Percentiles rank a stretch among this genome's conserved stretches.
Conservation (phyloP, 2,888 invertebrate genomes). For the Myopa tessellatipennis region DNA sequence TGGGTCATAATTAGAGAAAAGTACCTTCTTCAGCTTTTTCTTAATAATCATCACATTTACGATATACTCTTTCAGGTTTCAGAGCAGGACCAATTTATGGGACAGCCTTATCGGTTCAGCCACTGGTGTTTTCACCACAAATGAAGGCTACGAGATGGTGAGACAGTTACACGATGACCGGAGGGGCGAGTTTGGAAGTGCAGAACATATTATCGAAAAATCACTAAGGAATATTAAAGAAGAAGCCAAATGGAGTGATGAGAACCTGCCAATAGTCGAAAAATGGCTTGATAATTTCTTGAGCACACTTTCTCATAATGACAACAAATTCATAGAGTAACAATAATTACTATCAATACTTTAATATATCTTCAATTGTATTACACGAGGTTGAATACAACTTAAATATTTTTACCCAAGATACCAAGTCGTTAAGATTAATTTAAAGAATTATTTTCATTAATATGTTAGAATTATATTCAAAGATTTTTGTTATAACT, state of each 20-base stretch:
- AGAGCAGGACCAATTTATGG: constrained; percentile 80
- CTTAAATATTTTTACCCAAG: background rate
- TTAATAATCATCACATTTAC: background rate
- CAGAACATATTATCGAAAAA: constrained; percentile 79
- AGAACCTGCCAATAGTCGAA: constrained; percentile 80
- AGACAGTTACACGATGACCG: constrained; percentile 74
- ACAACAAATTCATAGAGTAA: constrained; percentile 60
- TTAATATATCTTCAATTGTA: background rate
- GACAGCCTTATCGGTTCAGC: constrained; percentile 80
- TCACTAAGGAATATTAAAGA: constrained; percentile 79
- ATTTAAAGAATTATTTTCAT: too few species aligned
- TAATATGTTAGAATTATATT: background rate
- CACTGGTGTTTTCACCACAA: constrained; percentile 80
- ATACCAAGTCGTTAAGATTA: too few species aligned
- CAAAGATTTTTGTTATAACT: background rate
- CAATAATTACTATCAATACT: background rate
- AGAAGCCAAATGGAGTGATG: constrained; percentile 81
- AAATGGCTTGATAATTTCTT: constrained; percentile 76
- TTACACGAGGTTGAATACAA: background rate
- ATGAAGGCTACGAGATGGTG: constrained; percentile 79
- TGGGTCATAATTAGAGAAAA: constrained; percentile 77
- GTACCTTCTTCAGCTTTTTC: constrained; percentile 62
- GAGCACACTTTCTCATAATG: constrained; percentile 54
- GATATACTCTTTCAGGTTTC: constrained; percentile 70
- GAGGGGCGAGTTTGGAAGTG: constrained; percentile 78